Evolutionary conservation across 2,888 invertebrate species (phyloP).

Genomic region (Lasioglossum lativentre): DNA sequence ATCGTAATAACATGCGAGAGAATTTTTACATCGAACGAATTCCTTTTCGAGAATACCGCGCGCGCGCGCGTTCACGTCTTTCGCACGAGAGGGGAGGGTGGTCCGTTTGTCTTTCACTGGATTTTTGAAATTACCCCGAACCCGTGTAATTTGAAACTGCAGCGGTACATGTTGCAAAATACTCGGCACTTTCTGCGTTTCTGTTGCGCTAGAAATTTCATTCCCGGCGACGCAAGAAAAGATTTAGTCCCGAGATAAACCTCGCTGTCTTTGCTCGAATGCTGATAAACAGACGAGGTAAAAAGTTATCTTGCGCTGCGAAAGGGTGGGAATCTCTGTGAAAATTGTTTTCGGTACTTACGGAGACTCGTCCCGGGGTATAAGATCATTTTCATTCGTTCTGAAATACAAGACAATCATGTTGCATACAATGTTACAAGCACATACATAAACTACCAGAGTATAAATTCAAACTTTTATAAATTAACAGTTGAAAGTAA

Average conservation of each 20-base stretch:
- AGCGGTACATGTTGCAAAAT: not conserved
- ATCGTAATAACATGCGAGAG: constrained; percentile 19
- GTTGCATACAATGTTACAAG: not conserved
- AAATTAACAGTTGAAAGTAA: not conserved
- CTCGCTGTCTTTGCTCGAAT: not conserved
- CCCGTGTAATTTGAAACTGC: constrained; percentile 41
- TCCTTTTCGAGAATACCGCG: not conserved
- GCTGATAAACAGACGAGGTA: not conserved
- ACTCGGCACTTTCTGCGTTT: constrained; percentile 9
- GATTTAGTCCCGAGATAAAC: not conserved
- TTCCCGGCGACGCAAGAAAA: not conserved
- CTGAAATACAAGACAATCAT: not conserved
- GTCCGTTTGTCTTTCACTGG: constrained; percentile 3
- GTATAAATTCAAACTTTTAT: not conserved
- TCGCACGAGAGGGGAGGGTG: not conserved
- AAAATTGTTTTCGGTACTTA: not conserved
- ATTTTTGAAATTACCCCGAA: constrained; percentile 12
- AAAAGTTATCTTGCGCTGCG: not conserved
- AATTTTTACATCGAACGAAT: constrained; percentile 18
- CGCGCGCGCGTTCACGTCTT: not conserved
- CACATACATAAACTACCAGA: not conserved
- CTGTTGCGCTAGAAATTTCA: not conserved
- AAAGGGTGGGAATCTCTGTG: not conserved
- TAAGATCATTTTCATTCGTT: not conserved
- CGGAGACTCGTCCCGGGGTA: not conserved